These are phyloP conservation scores for Eristalis tenax DNA, from an alignment of 2,888 invertebrate species.

Conservation along the genomic window DNA sequence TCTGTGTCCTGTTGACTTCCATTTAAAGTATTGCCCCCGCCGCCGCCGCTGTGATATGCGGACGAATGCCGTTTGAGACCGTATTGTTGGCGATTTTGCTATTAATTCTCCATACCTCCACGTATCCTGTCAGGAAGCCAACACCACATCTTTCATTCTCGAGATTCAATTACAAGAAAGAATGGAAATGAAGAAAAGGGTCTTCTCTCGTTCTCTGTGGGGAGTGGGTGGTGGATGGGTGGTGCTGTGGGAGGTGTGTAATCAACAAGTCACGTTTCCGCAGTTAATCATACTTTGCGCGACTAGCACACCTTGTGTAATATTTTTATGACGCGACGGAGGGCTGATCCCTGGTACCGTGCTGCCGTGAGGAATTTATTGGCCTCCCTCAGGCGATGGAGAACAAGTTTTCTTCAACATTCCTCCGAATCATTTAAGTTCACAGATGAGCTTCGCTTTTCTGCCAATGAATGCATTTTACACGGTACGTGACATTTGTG, in stretches of 20 bases:
- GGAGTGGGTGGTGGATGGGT: not conserved
- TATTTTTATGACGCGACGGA: not conserved
- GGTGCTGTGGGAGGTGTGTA: constrained; percentile 2
- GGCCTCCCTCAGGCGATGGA: not conserved
- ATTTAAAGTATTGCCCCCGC: not conserved
- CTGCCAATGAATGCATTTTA: constrained; percentile 62
- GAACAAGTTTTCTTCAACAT: constrained; percentile 36
- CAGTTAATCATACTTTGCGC: constrained; percentile 61
- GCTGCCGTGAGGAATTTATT: constrained; percentile 39
- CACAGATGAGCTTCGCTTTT: constrained; percentile 34
- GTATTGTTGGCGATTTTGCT: constrained; percentile 9
- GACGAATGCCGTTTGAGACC: not conserved
- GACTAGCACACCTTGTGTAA: constrained; percentile 42
- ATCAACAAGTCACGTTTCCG: constrained; percentile 69
- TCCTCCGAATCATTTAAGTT: constrained; percentile 38
- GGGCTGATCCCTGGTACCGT: not conserved
- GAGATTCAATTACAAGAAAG: constrained; percentile 41
- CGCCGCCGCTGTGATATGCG: too few relatives aligned
- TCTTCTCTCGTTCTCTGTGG: not conserved
- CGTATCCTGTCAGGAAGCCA: constrained; percentile 16
- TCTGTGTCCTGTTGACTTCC: too few relatives aligned
- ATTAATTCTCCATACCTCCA: constrained; percentile 32
- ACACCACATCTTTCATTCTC: not conserved
- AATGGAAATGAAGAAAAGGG: constrained; percentile 16
- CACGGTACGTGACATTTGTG: constrained; percentile 64